phyloP scores from a whole-genome alignment of 2,888 invertebrate genomes.

The Leucozona laternaria region DNA sequence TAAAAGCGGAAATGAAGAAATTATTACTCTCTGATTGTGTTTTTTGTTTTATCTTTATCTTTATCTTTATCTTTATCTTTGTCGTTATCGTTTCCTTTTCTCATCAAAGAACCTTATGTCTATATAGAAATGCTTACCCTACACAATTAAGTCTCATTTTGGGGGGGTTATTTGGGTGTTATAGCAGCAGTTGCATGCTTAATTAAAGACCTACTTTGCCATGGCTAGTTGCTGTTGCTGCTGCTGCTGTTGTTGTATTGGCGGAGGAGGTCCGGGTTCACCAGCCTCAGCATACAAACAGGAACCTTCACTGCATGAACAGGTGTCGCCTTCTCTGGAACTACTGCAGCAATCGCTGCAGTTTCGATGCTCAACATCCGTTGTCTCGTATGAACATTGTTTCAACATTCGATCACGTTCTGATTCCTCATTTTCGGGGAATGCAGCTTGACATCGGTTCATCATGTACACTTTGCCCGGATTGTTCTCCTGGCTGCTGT shows the following conservation, averaged over 20 bases:
- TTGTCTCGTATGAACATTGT: constrained; percentile 77
- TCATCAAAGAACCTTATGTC: constrained; percentile 57
- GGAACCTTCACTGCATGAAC: constrained; percentile 87
- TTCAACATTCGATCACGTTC: constrained; percentile 80
- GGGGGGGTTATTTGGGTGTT: not conserved
- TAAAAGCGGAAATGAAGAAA: constrained; percentile 68
- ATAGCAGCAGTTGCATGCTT: not conserved
- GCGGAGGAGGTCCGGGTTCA: constrained; percentile 79
- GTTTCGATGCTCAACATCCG: constrained; percentile 78
- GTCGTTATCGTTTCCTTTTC: constrained; percentile 29
- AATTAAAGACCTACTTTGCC: constrained; percentile 55
- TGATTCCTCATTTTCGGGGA: constrained; percentile 79
- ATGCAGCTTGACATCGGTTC: constrained; percentile 72
- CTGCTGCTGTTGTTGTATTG: not conserved
- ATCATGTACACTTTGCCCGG: constrained; percentile 66
- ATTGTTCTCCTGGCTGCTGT: constrained; percentile 81
- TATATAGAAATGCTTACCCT: constrained; percentile 66
- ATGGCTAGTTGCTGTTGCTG: constrained; percentile 50
- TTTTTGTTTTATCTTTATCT: constrained; percentile 8
- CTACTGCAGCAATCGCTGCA: constrained; percentile 85
- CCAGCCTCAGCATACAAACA: constrained; percentile 87
- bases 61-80: constrained; percentile 37
- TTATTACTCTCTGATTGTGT: constrained; percentile 51
- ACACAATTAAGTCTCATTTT: constrained; percentile 72
- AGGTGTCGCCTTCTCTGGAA: constrained; percentile 86